Evolutionary conservation across 2,888 invertebrate genomes (phyloP).

Genomic region (Poecilus cupreus): DNA sequence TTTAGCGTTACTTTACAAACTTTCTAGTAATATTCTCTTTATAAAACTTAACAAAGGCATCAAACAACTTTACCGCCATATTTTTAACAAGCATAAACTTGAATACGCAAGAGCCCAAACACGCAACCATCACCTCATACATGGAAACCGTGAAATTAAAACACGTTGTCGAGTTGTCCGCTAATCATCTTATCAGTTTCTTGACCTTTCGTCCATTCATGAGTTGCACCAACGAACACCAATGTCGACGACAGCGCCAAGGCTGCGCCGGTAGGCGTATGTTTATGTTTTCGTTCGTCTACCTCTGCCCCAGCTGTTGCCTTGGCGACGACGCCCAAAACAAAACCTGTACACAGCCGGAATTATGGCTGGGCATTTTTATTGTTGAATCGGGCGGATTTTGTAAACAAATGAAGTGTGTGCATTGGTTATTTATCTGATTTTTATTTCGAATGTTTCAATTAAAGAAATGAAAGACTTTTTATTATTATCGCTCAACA

Average conservation of each 20-base stretch:
- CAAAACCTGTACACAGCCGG: constrained; percentile 24
- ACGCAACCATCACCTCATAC: constrained; percentile 3
- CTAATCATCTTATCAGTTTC: constrained; percentile 51
- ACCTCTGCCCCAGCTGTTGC: constrained; percentile 34
- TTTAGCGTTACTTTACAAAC: too few relatives aligned
- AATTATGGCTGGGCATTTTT: constrained; percentile 4
- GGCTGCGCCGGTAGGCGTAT: neutral
- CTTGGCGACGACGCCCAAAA: constrained; percentile 43
- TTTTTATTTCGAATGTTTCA: too few relatives aligned
- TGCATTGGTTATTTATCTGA: too few relatives aligned
- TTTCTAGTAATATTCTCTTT: too few relatives aligned
- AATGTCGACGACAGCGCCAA: neutral
- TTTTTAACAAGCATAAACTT: neutral
- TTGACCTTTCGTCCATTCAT: constrained; percentile 54
- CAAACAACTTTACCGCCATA: neutral
- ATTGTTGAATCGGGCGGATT: neutral
- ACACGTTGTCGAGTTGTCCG: neutral
- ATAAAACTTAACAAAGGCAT: too few relatives aligned
- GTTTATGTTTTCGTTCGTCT: constrained; percentile 53
- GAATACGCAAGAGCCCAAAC: neutral
- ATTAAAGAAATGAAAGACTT: too few relatives aligned
- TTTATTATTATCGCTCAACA: too few relatives aligned
- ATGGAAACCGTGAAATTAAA: constrained; percentile 4
- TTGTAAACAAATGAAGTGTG: too few relatives aligned
- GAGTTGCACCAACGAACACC: neutral